Evolutionary conservation across 2,797 vertebrate genomes (phyloP), one percentile per base, ranked within the genome.

Genomic region (Phrynocephalus forsythii): DNA sequence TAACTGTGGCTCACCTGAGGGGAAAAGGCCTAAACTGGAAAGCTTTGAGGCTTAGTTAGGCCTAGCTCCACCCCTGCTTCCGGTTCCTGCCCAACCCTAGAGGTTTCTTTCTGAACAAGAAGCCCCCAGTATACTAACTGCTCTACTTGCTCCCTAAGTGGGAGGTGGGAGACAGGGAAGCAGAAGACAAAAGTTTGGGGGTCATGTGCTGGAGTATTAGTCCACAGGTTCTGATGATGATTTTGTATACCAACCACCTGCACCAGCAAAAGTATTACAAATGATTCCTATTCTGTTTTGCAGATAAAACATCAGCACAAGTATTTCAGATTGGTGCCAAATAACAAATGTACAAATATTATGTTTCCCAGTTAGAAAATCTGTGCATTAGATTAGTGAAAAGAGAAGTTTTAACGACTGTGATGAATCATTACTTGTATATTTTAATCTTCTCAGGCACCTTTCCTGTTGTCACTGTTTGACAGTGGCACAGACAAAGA

Each of bases 401-500:
- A 15, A 80, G 11, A 44, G 5, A 18, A 30, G 22, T 89, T 90
- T 60, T 67, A 6, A 89, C 7, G 33, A 89, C 50, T 1, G 38
- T 48, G 78, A 92, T 13, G 81, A 52, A 38, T 22, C n/a, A 75
- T 85, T 60, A 85, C n/a, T 82, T 83, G 24, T 93, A 33, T 63
- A 18, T 73, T 72, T 94, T 79, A 63, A 81, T 89, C 1, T 90
- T 93, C 44, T 44, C 91, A 99, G 99, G 97, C 97, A 73, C 98
- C 98, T 16, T 98, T 98, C 13, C 91, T 99, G 83, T 91, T 98
- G 85, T 95, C 97, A 86, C 94, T 99, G 86, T 98, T 98, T 94
- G 98, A 98, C 13, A 83, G 87, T 84, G 91, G 92, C 10, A 95
- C 96, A 18, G 95, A 96, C 87, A 95, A 96, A 60, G 94, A 98